phyloP scores from a whole-genome alignment of 2,888 invertebrate species.

The Lycia hirtaria region DNA sequence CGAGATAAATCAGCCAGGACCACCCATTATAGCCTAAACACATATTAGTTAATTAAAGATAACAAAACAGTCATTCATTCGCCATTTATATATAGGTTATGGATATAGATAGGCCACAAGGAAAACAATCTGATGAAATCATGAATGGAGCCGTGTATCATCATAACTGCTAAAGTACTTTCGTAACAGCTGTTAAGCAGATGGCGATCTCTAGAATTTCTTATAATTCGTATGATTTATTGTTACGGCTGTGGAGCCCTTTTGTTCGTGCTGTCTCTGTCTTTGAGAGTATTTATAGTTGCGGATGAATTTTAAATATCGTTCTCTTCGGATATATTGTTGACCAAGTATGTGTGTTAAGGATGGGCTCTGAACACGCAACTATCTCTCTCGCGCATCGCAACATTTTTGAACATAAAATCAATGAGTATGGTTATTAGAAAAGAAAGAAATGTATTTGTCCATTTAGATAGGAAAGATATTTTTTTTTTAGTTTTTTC shows the following conservation, averaged over 20 bases:
- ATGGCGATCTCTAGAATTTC: slow-evolving; percentile 40
- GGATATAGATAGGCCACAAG: not conserved
- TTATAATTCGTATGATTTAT: slow-evolving; percentile 43
- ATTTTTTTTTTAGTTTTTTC: no score
- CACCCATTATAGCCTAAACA: slow-evolving; percentile 4
- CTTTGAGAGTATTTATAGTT: slow-evolving; percentile 1
- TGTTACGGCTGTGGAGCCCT: slow-evolving; percentile 28
- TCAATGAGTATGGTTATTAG: no score
- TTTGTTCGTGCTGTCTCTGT: slow-evolving; percentile 20
- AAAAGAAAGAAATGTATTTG: no score
- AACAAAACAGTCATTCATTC: slow-evolving; percentile 1
- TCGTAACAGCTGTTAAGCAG: slow-evolving; percentile 43
- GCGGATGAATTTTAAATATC: not conserved
- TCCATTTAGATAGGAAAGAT: no score
- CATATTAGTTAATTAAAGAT: not conserved
- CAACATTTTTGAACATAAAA: no score
- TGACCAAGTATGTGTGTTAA: no score
- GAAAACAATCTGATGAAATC: slow-evolving; percentile 29
- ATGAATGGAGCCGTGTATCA: slow-evolving; percentile 40
- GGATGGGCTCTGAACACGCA: no score
- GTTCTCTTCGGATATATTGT: not conserved
- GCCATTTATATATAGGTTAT: not conserved
- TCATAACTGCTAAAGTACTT: slow-evolving; percentile 33
- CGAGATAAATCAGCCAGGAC: no score
- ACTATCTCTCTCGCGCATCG: no score